Evolutionary conservation across 1,140 invertebrate genomes (phyloP), one percentile per base, ranked within the genome.

Genomic region (Drusus annulatus): DNA sequence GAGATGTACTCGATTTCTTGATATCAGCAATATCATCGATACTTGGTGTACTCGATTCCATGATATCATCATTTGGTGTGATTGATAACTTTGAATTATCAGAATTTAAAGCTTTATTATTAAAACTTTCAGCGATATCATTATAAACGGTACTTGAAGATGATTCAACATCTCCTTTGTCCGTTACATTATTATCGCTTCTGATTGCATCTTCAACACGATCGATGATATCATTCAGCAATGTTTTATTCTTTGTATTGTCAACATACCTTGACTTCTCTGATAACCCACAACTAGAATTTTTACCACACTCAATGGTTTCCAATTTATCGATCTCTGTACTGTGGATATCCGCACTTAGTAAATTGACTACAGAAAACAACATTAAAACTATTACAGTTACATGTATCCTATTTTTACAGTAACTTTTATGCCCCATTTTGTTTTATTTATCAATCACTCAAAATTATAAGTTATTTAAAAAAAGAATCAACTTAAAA

Each of bases 201-300:
- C 58, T 17, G 23, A 36, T 36, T 45, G 52, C 54, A 56, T 16
- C 28, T 23, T 8, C 15, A 50, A 50, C 54, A 60, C 15, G 25
- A 60, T 56, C 28, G 68, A 52, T 71, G 68, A 71, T 75, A 58
- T 75, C 71, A 56, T 21, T 6, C 28, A 5, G 52, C 19, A 73
- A 28, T 16, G 71, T 56, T 58, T 56, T 8, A 50, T 63, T 51
- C 45, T 63, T 51, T 76, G 58, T 23, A 76, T 8, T 65, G 75
- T 63, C 60, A 76, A 51, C 21, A 62, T 58, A 63, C 75, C 75
- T 76, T 76, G 75, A 76, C 75, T 65, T 19, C 10, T 76, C 58
- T 63, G 75, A 76, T 76, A 76, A 76, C 75, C 75, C 21, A 50
- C 75, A 76, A 51, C 21, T 58, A 8, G 75, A 63, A 45, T 51